Conservation (phyloP, 1,140 invertebrate species). For the Physella acuta region DNA sequence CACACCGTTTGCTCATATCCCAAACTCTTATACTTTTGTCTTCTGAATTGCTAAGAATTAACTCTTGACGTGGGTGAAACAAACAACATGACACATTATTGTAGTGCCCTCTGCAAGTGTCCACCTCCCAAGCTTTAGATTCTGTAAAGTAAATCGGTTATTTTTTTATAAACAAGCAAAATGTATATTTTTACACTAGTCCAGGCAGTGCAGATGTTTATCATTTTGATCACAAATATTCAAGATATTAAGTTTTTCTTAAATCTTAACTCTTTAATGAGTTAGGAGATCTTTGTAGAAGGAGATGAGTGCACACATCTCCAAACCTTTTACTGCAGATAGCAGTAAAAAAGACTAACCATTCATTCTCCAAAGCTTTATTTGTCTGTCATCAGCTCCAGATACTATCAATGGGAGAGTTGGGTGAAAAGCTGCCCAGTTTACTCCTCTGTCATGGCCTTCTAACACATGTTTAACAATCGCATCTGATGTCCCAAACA, state of each 20-base stretch:
- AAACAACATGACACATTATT: conserved; percentile 98
- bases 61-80: conserved; percentile 95
- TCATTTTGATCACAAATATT: too few species aligned
- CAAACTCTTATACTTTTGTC: conserved; percentile 98
- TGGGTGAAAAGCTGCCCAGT: conserved; percentile 97
- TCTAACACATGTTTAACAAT: conserved; percentile 97
- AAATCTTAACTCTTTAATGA: too few species aligned
- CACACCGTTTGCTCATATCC: conserved; percentile 89
- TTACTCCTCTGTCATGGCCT: conserved; percentile 82
- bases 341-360: conserved; percentile 67
- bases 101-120: conserved; percentile 97
- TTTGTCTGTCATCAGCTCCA: conserved; percentile 94
- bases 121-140: conserved; percentile 93
- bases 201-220: too few species aligned
- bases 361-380: conserved; percentile 99
- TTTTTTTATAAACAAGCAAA: too few species aligned
- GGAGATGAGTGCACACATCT: too few species aligned
- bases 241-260: too few species aligned
- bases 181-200: too few species aligned
- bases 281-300: too few species aligned
- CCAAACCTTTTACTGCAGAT: too few species aligned
- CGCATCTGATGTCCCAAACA: conserved; percentile 96
- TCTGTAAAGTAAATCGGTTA: conserved; percentile 45
- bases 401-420: conserved; percentile 93
- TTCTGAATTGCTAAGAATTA: conserved; percentile 96